Evolutionary conservation across 1,140 invertebrate species (phyloP).

Genomic region (Apis cerana): DNA sequence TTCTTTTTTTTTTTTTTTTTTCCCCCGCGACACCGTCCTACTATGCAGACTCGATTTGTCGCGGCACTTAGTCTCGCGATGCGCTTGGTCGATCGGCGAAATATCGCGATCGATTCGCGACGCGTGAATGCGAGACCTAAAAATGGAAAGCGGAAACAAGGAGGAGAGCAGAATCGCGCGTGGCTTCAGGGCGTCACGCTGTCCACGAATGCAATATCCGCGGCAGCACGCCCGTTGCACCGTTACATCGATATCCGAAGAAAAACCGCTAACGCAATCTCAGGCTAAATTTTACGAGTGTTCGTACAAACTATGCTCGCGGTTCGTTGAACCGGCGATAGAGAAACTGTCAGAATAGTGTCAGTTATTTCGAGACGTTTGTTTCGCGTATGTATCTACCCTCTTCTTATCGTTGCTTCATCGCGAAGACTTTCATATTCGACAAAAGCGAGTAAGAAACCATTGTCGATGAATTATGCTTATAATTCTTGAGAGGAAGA

Average conservation of each 20-base stretch:
- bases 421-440: neutral
- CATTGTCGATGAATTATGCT: neutral
- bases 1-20: neutral
- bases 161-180: neutral
- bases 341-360: constrained; percentile 3
- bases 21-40: neutral
- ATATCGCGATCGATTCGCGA: constrained; percentile 33
- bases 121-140: neutral
- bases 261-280: constrained; percentile 56
- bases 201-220: constrained; percentile 24
- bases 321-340: constrained; percentile 45
- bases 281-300: constrained; percentile 45
- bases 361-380: constrained; percentile 13
- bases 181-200: constrained; percentile 2
- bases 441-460: neutral
- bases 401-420: neutral
- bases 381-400: neutral
- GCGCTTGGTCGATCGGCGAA: constrained; percentile 8
- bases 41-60: constrained; percentile 31
- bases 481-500: neutral
- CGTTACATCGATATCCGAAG: constrained; percentile 42
- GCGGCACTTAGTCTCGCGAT: constrained; percentile 45
- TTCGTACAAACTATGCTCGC: constrained; percentile 13
- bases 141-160: constrained; percentile 35
- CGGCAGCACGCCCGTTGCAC: constrained; percentile 6